Percentiles rank a stretch among this genome's conserved stretches.
These are phyloP conservation scores for Drosophila aff. DNA, from an alignment of 1,140 invertebrate species.

Conservation along the genomic window DNA sequence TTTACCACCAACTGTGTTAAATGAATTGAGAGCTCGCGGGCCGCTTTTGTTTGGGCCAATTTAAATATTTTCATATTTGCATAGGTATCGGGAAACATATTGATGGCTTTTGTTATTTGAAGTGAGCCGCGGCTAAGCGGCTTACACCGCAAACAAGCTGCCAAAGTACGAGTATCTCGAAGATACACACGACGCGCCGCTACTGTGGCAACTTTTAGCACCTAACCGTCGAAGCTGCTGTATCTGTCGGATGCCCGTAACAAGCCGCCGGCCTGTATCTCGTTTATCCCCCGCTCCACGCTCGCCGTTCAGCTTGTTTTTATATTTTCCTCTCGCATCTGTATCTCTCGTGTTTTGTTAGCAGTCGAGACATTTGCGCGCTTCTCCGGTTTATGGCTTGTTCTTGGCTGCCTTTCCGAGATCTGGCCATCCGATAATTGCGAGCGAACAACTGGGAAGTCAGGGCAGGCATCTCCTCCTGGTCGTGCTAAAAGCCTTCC, in stretches of 20 bases:
- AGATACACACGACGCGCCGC: conserved; percentile 66
- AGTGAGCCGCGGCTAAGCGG: conserved; percentile 59
- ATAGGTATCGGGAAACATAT: conserved; percentile 54
- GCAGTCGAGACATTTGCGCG: conserved; percentile 51
- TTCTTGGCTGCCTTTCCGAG: conserved; percentile 61
- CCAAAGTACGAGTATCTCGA: conserved; percentile 58
- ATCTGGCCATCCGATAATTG: conserved; percentile 60
- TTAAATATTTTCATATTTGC: conserved; percentile 72
- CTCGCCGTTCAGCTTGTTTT: conserved; percentile 7
- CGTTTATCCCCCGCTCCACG: conserved; percentile 21
- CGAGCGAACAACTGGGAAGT: conserved; percentile 21
- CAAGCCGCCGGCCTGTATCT: conserved; percentile 63
- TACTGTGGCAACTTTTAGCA: conserved; percentile 74
- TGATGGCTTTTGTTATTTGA: conserved; percentile 61
- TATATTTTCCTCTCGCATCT: conserved; percentile 25
- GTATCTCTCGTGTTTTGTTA: conserved; percentile 35
- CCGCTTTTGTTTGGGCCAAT: conserved; percentile 55
- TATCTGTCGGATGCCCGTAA: conserved; percentile 56
- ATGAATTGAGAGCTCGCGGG: conserved; percentile 63
- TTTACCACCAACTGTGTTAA: conserved; percentile 79
- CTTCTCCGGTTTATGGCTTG: conserved; percentile 73
- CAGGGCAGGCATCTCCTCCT: conserved; percentile 27
- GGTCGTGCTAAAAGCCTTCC: conserved; percentile 71
- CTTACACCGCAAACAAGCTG: conserved; percentile 53
- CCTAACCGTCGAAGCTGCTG: conserved; percentile 56